Base-by-base conservation (phyloP, 2,797 vertebrate species). In the Sebastes hubbsi region DNA sequence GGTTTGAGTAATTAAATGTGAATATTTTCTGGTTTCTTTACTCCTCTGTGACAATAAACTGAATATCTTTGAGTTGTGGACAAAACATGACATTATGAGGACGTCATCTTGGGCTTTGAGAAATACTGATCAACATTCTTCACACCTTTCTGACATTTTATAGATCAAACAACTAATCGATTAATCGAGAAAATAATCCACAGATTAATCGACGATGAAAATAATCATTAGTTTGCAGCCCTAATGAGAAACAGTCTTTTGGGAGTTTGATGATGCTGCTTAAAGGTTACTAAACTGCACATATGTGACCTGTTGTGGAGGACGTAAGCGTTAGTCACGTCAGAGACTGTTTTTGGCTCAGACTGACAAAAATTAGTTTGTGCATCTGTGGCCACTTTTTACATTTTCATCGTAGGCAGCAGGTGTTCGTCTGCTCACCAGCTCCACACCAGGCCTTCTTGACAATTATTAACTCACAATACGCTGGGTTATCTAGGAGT, bases 391-490 rank as follows among this genome's bases (percentile, higher is more conserved):
- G 60, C 83, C 38, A 67, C 18, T 60, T 54, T 55, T 42, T 36
- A 75, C 25, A 72, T 67, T 76, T 75, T 77, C 25, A 58, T 62
- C 30, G 54, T 55, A 58, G 46, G 34, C 62, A 68, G 74, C 78
- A 88, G 84, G 66, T 81, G 72, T 78, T 56, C 27, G 54, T 82
- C 62, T 70, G 75, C 30, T 58, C 42, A 29, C 20, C 38, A 62
- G 72, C 71, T 82, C 46, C 61, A 65, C 27, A 13, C 22, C 55
- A 36, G n/a, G 56, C 52, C 70, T 52, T 36, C 11, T 59, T 58
- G 49, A 58, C 56, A 56, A 46, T 63, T 49, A 20, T 49, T 24
- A 75, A 62, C 24, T 49, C 65, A 56, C 59, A 30, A 30, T 12
- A 25, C 18, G 18, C 4, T 5, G 29, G 5, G 32, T 70, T 71